Conservation (phyloP, 2,797 vertebrate genomes). For the Eulemur albifrons region DNA sequence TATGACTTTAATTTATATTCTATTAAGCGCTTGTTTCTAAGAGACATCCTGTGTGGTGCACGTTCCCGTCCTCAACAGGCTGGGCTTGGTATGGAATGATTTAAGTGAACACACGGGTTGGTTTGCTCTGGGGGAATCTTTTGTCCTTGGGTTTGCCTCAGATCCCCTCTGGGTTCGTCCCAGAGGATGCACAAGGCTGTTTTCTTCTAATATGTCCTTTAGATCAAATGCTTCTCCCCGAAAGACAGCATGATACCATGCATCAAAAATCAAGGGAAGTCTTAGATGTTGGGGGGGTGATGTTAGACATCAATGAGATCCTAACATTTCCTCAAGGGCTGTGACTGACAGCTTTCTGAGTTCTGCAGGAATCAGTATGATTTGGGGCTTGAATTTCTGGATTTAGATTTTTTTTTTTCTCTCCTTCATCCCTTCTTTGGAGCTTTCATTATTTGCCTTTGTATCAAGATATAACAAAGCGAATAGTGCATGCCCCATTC, state of each 20-base stretch:
- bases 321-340: not conserved
- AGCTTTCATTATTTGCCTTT: not conserved
- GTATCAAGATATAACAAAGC: not conserved
- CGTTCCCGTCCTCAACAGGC: not conserved
- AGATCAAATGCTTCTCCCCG: slow-evolving; percentile 43
- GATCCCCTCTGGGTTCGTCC: slow-evolving; percentile 47
- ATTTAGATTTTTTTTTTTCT: not conserved
- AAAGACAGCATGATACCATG: slow-evolving; percentile 15
- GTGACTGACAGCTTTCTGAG: not conserved
- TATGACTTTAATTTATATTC: slow-evolving; percentile 45
- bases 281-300: not conserved
- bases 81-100: not conserved
- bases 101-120: not conserved
- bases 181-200: not conserved
- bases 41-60: not conserved
- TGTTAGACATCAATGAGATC: not conserved
- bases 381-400: slow-evolving; percentile 3
- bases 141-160: slow-evolving; percentile 61
- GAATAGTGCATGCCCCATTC: not conserved
- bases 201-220: slow-evolving; percentile 51
- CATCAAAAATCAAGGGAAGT: not conserved
- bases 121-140: slow-evolving; percentile 33
- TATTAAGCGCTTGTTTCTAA: slow-evolving; percentile 35
- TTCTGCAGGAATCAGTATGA: not conserved
- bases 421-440: not conserved